Conservation (phyloP, 1,140 invertebrate genomes). For the Zaprionus inermis region DNA sequence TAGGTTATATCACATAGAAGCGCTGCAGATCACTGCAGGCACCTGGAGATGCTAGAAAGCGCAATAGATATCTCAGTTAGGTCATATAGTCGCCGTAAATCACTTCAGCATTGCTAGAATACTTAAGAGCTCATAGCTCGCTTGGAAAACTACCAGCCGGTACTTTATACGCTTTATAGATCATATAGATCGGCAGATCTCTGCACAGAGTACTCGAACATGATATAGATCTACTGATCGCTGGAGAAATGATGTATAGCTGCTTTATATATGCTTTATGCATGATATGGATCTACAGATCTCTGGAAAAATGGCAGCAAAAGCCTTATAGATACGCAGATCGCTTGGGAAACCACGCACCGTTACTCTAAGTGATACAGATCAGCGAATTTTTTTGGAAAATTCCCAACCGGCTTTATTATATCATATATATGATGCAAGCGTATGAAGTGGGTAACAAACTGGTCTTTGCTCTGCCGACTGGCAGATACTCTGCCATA, state of each 20-base stretch:
- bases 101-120: neutral
- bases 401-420: neutral
- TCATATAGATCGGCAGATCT: neutral
- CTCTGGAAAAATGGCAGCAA: too few relatives aligned
- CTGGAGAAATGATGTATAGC: too few relatives aligned
- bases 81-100: neutral
- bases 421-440: neutral
- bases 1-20: too few relatives aligned
- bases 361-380: too few relatives aligned
- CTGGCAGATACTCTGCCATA: neutral
- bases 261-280: too few relatives aligned
- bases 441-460: neutral
- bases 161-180: neutral
- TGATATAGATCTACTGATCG: too few relatives aligned
- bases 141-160: neutral
- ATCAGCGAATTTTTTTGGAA: neutral
- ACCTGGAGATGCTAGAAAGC: too few relatives aligned
- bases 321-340: too few relatives aligned
- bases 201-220: neutral
- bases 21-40: too few relatives aligned
- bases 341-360: too few relatives aligned
- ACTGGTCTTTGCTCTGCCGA: neutral
- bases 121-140: neutral
- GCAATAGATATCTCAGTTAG: too few relatives aligned
- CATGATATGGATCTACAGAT: too few relatives aligned